Conservation (phyloP, 2,113 vertebrate species). For the Upupa epops region DNA sequence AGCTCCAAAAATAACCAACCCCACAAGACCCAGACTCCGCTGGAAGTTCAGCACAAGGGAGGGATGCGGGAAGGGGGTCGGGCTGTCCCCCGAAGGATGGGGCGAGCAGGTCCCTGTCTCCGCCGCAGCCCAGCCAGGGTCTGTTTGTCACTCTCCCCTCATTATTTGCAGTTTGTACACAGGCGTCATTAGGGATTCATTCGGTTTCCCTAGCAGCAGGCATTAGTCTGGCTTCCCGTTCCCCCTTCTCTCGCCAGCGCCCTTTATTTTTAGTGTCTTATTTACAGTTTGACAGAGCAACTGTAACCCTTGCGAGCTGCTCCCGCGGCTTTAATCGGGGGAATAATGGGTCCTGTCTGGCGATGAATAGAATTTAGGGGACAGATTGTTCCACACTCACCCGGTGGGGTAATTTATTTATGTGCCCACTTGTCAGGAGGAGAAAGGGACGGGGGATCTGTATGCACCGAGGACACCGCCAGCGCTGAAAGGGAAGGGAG, state of each 20-base stretch:
- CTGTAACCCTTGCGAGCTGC: slow-evolving; percentile 74
- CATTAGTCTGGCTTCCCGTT: slow-evolving; percentile 66
- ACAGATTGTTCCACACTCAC: slow-evolving; percentile 71
- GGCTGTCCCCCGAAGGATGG: background rate
- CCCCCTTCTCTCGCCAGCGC: slow-evolving; percentile 35
- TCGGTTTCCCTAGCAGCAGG: slow-evolving; percentile 66
- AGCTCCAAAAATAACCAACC: fast-evolving
- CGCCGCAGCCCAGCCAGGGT: background rate
- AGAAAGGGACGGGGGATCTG: slow-evolving; percentile 73
- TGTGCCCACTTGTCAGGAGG: slow-evolving; percentile 71
- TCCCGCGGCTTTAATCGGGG: slow-evolving; percentile 71
- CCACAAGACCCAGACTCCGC: background rate
- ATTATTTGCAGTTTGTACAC: slow-evolving; percentile 67
- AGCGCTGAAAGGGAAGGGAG: slow-evolving; percentile 59
- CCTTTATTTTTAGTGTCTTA: slow-evolving; percentile 72
- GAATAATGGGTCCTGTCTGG: slow-evolving; percentile 72
- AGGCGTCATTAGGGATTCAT: slow-evolving; percentile 70
- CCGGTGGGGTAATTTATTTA: slow-evolving; percentile 76
- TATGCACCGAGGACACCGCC: slow-evolving; percentile 59
- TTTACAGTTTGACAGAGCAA: slow-evolving; percentile 76
- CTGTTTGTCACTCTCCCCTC: slow-evolving; percentile 57
- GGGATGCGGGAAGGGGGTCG: background rate
- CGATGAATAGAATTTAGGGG: slow-evolving; percentile 71
- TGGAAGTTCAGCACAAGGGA: fast-evolving
- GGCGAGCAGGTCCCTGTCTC: background rate